Base-by-base conservation (phyloP, 2,888 invertebrate genomes). In the Muscina levida region DNA sequence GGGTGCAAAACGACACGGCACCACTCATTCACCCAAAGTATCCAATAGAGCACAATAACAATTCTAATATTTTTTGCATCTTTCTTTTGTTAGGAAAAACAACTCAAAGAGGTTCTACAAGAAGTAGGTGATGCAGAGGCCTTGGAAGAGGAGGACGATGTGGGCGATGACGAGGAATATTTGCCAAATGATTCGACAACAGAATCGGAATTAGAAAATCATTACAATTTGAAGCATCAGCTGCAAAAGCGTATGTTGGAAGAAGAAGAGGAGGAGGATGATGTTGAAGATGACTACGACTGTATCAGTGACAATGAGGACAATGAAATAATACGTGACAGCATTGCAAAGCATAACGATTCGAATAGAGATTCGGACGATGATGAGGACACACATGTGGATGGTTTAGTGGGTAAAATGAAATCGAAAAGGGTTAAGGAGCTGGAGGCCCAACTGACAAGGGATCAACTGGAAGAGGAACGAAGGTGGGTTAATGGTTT, bases 401-500 rank as follows among this genome's bases (percentile, higher is more conserved):
- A 85, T 53, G 85, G 85, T 8, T 71, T 87, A 10, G 85, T 87
- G 4, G 75, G 85, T 26, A 85, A 85, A 78, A 13, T 87, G 10
- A 87, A 87, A 78, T 82, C 85, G 8, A 86, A 85, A 13, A 82
- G 85, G 17, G 73, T 85, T 19, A 86, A 85, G 51, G 84, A 86
- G 39, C 77, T 87, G 15, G 87, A 86, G 72, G 82, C 84, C 11
- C 73, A 84, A 59, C 82, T 87, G n/a, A 86, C 86, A 2, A 79
- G 80, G 19, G 85, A 87, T 53, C 87, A 87, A 67, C 79, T 85
- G 62, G 83, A 86, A 72, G 85, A 86, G 56, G 87, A 87, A 22
- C 84, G 82, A 72, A 83, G 85, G 87, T 87, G 77, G 66, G 46
- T 56, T n/a, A 48, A n/a, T n/a, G n/a, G n/a, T n/a, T n/a, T n/a